Conservation (phyloP, 2,797 vertebrate genomes). For the Otolemur crassicaudatus region DNA sequence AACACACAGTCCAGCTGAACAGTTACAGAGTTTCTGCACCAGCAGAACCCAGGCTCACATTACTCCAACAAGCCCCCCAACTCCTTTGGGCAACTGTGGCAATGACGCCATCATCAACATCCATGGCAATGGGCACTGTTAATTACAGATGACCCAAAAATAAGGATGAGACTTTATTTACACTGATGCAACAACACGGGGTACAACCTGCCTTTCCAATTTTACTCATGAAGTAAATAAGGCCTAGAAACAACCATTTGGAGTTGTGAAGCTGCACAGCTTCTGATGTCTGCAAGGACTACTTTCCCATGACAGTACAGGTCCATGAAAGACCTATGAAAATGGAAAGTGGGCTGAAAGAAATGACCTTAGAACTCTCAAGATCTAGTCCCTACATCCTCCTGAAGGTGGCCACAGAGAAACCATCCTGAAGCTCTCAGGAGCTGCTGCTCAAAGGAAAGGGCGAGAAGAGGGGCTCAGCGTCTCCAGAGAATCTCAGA, state of each 20-base stretch:
- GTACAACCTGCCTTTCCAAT: background rate
- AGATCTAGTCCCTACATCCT: background rate
- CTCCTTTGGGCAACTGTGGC: background rate
- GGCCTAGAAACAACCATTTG: background rate
- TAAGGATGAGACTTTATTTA: background rate
- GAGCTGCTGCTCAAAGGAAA: background rate
- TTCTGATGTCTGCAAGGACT: background rate
- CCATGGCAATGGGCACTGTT: background rate
- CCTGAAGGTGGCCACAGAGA: background rate
- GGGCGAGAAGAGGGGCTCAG: background rate
- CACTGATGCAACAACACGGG: fast-evolving
- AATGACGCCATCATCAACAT: fast-evolving
- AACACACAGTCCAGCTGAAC: background rate
- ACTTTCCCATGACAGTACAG: background rate
- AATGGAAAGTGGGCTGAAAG: background rate
- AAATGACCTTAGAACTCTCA: background rate
- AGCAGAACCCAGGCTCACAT: background rate
- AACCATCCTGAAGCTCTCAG: background rate
- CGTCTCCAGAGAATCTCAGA: background rate
- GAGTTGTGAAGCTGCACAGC: background rate
- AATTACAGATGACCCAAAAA: background rate
- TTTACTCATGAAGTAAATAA: background rate
- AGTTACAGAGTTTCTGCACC: background rate
- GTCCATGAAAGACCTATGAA: background rate
- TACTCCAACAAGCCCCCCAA: too few relatives aligned